These are phyloP conservation scores for Pygathrix nemaeus DNA, from an alignment of 2,113 vertebrate genomes.

Conservation along the genomic window DNA sequence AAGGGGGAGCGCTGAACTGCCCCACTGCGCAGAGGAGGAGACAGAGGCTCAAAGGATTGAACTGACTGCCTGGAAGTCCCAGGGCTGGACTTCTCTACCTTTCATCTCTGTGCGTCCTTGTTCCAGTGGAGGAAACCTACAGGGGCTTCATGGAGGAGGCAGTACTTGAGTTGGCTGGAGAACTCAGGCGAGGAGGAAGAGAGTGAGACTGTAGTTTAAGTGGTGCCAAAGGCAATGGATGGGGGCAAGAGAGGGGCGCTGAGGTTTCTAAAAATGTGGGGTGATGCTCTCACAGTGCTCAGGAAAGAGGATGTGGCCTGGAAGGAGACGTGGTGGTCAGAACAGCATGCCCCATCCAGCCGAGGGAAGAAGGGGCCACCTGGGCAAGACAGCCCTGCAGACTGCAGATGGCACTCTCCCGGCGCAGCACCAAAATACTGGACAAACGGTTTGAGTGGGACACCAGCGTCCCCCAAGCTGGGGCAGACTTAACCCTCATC, in stretches of 20 bases:
- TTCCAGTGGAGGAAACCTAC: background rate
- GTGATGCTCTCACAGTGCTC: rapidly evolving
- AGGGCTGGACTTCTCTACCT: too few relatives aligned
- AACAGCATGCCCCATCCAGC: background rate
- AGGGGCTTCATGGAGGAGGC: background rate
- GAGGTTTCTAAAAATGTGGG: background rate
- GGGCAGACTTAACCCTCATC: too few relatives aligned
- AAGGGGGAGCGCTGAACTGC: rapidly evolving
- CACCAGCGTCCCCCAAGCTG: background rate
- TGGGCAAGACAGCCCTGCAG: rapidly evolving
- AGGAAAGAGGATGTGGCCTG: background rate
- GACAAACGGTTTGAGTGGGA: background rate
- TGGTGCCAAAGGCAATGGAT: rapidly evolving
- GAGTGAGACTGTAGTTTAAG: background rate
- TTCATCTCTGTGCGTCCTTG: background rate
- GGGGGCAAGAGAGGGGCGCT: background rate
- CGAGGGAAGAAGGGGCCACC: background rate
- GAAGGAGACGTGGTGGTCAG: too few relatives aligned
- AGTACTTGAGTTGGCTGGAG: rapidly evolving
- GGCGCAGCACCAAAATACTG: background rate
- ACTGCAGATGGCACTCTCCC: background rate
- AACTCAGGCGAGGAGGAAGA: background rate
- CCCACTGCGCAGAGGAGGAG: background rate
- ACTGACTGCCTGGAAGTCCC: background rate
- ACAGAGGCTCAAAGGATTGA: background rate